A percentile compares a stretch with the other conserved stretches of the same genome.
Conservation (phyloP, 2,888 invertebrate species). For the Chydorus sphaericus region DNA sequence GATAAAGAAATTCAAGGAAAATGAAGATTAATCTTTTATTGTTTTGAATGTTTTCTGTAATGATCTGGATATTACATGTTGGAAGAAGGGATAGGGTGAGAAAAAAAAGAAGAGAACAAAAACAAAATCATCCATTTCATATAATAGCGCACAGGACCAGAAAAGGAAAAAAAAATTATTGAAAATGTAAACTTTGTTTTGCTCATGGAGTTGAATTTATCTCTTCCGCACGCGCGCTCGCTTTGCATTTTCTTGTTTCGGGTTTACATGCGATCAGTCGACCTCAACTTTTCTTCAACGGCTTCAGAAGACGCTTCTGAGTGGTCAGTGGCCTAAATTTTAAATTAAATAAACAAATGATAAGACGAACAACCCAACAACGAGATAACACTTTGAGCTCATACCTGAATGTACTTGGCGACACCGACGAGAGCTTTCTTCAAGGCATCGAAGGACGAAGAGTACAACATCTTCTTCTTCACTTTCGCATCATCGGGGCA, state of each 20-base stretch:
- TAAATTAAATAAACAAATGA: neutral
- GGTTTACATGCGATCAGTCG: conserved; percentile 55
- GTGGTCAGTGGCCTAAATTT: conserved; percentile 67
- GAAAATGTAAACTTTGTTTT: conserved; percentile 2
- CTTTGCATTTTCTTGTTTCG: too few relatives aligned
- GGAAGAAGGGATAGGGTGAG: too few relatives aligned
- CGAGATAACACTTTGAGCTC: neutral
- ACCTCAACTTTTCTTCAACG: conserved; percentile 83
- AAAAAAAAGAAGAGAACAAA: neutral
- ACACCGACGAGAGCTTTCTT: conserved; percentile 94
- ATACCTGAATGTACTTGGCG: conserved; percentile 77
- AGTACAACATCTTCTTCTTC: conserved; percentile 63
- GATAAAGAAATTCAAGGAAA: too few relatives aligned
- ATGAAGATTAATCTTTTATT: too few relatives aligned
- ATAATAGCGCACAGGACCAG: conserved; percentile 1
- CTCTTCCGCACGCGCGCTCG: too few relatives aligned
- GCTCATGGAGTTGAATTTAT: neutral
- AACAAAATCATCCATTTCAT: conserved; percentile 5
- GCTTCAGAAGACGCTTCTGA: conserved; percentile 87
- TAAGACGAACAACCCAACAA: neutral
- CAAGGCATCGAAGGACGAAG: conserved; percentile 93
- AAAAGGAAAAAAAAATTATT: conserved; percentile 9
- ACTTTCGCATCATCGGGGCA: conserved; percentile 95
- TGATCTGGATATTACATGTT: neutral
- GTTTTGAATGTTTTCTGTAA: conserved; percentile 7